phyloP scores from a whole-genome alignment of 2,113 vertebrate species.

The Phycodurus eques region DNA sequence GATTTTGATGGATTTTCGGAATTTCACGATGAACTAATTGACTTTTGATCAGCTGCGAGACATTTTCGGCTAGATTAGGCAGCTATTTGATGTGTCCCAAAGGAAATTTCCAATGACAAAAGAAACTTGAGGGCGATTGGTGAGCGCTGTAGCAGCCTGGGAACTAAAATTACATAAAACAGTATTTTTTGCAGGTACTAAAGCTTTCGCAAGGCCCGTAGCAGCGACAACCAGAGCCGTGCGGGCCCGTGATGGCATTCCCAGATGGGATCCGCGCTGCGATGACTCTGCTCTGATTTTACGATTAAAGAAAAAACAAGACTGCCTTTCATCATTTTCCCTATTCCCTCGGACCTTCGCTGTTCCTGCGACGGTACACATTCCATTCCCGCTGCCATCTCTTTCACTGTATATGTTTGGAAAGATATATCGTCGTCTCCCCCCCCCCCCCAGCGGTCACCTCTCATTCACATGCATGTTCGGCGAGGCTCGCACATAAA shows the following conservation, averaged over 20 bases:
- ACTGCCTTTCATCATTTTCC: conserved; percentile 42
- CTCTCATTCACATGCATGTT: conserved; percentile 74
- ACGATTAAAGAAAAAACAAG: conserved; percentile 60
- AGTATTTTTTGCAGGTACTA: conserved; percentile 51
- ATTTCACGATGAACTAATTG: neutral
- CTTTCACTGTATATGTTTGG: conserved; percentile 57
- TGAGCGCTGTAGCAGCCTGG: conserved; percentile 18
- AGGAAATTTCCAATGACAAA: neutral
- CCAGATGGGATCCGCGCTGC: conserved; percentile 63
- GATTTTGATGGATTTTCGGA: neutral
- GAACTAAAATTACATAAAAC: conserved; percentile 35
- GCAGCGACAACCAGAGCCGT: conserved; percentile 44
- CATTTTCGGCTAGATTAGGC: neutral
- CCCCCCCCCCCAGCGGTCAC: conserved; percentile 43
- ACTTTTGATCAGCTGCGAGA: neutral
- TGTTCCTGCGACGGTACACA: conserved; percentile 19
- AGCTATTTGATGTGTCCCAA: neutral
- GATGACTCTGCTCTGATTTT: conserved; percentile 63
- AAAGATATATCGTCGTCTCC: conserved; percentile 58
- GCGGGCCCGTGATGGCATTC: conserved; percentile 64
- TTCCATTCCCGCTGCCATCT: conserved; percentile 16
- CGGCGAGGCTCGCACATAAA: conserved; percentile 74
- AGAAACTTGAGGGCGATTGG: neutral
- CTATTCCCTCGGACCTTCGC: conserved; percentile 33
- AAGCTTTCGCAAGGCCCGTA: conserved; percentile 49